Conservation (phyloP, 2,113 vertebrate species). For the Halcyon senegalensis region DNA sequence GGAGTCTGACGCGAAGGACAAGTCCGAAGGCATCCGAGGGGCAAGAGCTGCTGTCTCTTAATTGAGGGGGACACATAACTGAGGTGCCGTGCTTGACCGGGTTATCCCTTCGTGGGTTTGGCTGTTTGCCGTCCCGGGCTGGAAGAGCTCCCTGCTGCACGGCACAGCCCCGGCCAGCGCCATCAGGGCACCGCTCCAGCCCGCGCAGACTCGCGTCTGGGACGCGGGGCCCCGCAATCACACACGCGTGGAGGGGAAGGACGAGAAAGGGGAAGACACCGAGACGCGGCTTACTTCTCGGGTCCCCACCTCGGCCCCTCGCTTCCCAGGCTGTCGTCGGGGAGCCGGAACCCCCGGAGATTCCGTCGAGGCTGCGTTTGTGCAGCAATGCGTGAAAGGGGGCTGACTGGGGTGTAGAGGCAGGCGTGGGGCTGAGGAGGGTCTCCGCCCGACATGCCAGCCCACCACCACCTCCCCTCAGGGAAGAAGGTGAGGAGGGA, state of each 20-base stretch:
- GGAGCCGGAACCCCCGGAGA: neutral
- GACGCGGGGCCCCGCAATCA: accelerated
- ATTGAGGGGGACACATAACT: neutral
- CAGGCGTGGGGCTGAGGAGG: too few species aligned
- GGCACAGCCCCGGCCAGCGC: accelerated
- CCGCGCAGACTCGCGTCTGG: accelerated
- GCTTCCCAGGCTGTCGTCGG: neutral
- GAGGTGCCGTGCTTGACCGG: neutral
- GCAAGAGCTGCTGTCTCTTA: neutral
- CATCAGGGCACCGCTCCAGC: accelerated
- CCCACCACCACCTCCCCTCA: neutral
- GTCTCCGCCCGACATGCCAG: neutral
- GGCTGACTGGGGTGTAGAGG: neutral
- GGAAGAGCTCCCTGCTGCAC: neutral
- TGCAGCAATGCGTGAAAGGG: neutral
- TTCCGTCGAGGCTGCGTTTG: neutral
- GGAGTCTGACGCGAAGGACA: neutral
- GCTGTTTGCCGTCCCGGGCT: neutral
- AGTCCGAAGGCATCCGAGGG: neutral
- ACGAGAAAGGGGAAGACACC: neutral
- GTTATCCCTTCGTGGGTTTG: neutral
- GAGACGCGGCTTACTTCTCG: neutral
- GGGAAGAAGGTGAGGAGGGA: neutral
- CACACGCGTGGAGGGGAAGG: neutral
- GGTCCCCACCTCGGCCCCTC: neutral